Evolutionary conservation across 1,140 invertebrate genomes (phyloP).

Genomic region (Potamilus streckersoni): DNA sequence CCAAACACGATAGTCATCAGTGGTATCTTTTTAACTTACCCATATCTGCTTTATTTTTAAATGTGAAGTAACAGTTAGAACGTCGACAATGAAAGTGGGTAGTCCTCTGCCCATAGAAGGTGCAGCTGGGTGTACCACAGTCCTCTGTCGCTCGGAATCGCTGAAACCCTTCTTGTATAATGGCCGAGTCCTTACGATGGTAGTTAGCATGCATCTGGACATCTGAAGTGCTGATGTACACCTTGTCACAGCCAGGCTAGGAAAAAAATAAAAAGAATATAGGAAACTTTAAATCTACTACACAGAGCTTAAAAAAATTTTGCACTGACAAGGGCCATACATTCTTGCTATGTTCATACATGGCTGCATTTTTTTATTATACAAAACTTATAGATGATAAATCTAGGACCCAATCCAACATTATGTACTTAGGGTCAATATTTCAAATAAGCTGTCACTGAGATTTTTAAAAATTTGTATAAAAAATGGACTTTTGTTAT

Average conservation of each 20-base stretch:
- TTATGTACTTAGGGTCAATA: too few relatives aligned
- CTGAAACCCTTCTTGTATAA: conserved; percentile 96
- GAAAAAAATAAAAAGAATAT: conserved; percentile 67
- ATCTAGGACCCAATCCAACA: too few relatives aligned
- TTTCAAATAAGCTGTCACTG: too few relatives aligned
- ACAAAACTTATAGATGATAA: too few relatives aligned
- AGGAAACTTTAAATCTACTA: too few relatives aligned
- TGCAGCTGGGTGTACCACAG: conserved; percentile 87
- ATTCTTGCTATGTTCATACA: too few relatives aligned
- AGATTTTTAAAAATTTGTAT: too few relatives aligned
- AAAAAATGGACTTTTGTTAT: too few relatives aligned
- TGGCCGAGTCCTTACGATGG: conserved; percentile 96
- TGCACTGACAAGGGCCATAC: too few relatives aligned
- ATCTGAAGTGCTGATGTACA: conserved; percentile 98
- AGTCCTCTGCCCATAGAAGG: conserved; percentile 94
- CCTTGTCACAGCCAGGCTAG: conserved; percentile 93
- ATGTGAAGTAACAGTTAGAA: conserved; percentile 91
- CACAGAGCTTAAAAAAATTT: too few relatives aligned
- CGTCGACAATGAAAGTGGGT: conserved; percentile 98
- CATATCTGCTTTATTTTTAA: conserved; percentile 99
- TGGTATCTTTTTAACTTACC: conserved; percentile 76
- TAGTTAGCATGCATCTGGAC: conserved; percentile 99
- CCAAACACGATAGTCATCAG: not conserved
- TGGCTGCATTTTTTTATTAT: too few relatives aligned
- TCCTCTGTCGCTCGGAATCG: conserved; percentile 91